Conservation (phyloP, 2,797 vertebrate species). For the Microchirus variegatus region DNA sequence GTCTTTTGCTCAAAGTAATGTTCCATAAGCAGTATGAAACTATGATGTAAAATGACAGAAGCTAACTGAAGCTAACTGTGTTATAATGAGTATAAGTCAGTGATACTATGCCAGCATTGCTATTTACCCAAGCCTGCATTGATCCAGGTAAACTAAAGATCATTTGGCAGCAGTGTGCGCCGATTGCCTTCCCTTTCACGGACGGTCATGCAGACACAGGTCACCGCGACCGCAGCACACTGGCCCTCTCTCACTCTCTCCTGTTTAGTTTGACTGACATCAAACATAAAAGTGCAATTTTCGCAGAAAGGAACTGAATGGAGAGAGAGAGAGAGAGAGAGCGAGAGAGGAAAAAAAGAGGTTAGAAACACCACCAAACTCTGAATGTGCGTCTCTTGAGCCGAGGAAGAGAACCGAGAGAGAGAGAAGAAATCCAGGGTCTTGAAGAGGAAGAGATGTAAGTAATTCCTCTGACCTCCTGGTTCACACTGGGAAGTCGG, state of each 20-base stretch:
- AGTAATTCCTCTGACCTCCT: constrained; percentile 53
- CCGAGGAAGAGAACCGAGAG: constrained; percentile 17
- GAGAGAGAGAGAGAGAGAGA: background rate
- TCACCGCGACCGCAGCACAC: constrained; percentile 49
- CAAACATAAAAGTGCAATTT: constrained; percentile 30
- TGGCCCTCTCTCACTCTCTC: background rate
- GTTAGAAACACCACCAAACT: constrained; percentile 20
- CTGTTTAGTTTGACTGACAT: constrained; percentile 53
- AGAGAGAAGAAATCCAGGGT: constrained; percentile 19
- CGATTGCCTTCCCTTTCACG: constrained; percentile 6
- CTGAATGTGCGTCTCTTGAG: constrained; percentile 23
- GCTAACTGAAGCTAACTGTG: background rate
- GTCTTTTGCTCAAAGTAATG: too few species aligned
- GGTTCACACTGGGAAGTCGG: constrained; percentile 40
- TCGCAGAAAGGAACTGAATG: background rate
- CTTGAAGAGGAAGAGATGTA: constrained; percentile 60
- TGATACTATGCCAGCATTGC: background rate
- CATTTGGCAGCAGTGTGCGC: constrained; percentile 13
- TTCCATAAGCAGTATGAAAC: too few species aligned
- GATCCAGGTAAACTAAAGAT: constrained; percentile 41
- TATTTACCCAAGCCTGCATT: constrained; percentile 11
- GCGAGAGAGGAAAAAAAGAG: background rate
- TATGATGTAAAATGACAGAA: too few species aligned
- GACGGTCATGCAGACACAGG: constrained; percentile 63
- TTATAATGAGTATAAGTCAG: background rate